A percentile compares a stretch with the other conserved stretches of the same genome.
Conservation (phyloP, 2,113 vertebrate species). For the Nothocercus julius region DNA sequence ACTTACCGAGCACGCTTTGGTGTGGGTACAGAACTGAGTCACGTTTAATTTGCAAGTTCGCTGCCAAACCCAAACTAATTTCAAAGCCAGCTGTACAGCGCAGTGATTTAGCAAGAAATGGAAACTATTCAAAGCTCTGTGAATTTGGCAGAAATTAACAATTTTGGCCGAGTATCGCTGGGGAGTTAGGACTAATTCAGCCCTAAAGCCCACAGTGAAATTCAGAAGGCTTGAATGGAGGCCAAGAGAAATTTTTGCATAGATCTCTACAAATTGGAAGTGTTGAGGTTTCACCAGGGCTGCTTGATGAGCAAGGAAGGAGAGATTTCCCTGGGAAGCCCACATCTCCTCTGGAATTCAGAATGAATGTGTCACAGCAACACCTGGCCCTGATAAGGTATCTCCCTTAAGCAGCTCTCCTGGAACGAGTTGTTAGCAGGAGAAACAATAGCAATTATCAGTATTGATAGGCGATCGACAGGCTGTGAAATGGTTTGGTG, state of each 20-base stretch:
- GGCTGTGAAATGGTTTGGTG: background rate
- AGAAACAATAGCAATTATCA: constrained; percentile 50
- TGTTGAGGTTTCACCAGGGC: constrained; percentile 59
- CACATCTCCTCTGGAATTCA: constrained; percentile 16
- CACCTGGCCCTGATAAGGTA: background rate
- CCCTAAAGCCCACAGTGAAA: constrained; percentile 32
- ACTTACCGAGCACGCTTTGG: background rate
- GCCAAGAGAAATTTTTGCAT: constrained; percentile 53
- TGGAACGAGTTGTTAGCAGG: constrained; percentile 38
- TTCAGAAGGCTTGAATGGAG: constrained; percentile 10
- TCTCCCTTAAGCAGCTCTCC: constrained; percentile 1
- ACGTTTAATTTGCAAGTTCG: background rate
- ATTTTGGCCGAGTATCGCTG: constrained; percentile 29
- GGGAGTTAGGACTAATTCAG: constrained; percentile 29
- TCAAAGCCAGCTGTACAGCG: constrained; percentile 49
- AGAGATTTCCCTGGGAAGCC: constrained; percentile 42
- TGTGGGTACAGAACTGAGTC: constrained; percentile 22
- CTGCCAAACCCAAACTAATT: constrained; percentile 47
- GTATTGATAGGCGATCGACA: constrained; percentile 55
- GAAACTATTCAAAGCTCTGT: constrained; percentile 53
- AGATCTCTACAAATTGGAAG: constrained; percentile 62
- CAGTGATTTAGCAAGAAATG: constrained; percentile 52
- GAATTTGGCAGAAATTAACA: constrained; percentile 61
- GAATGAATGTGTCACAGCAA: background rate
- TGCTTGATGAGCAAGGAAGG: constrained; percentile 35